Base-by-base conservation (phyloP, 2,113 vertebrate species). In the Ariopsis seemanni region DNA sequence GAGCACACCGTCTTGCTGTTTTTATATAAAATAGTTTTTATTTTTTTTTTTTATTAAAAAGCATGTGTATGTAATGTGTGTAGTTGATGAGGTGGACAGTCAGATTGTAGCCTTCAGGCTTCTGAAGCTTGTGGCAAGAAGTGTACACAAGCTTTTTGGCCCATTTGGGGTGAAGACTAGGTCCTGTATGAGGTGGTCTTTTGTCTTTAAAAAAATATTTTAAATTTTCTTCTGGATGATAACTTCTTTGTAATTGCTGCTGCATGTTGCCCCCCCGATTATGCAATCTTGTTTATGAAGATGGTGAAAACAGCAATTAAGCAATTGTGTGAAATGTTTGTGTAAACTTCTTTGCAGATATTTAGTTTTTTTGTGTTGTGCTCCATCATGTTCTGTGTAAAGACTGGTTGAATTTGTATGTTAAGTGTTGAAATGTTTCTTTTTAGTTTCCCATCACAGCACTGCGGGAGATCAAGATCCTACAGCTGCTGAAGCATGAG, bases 401-500 rank as follows among this genome's bases (percentile, higher is more conserved):
- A 12, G 7, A 4, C 20, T n/a, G 34, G 0, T 42, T 42, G 34
- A 42, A 42, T 42, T 42, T 42, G 34, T 42, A 42, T 42, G 34
- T 42, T 42, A 42, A 42, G 34, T 42, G 34, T 0, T 74, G 34
- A 42, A 11, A 10, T 34, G 17, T 72, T 48, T 84, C 83, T 52
- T 71, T 87, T 18, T 89, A 99, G 98, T 99, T 99, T 88, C 98
- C 98, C 1, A 99, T 99, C 89, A 99, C 98, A 4, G 98, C 98
- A 82, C 92, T 99, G 89, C 93, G 98, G 89, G 98, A 99, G 91
- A 99, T 99, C 90, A 99, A 99, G 94, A 99, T 99, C 72, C 95
- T 99, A 0, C 98, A 99, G 94, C 96, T 99, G 85, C 94, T 99
- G 12, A 99, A 99, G 90, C 98, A 99, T 0, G 98, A 99, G 91